Evolutionary conservation across 2,888 invertebrate species (phyloP).

Genomic region (Charanyca ferruginea): DNA sequence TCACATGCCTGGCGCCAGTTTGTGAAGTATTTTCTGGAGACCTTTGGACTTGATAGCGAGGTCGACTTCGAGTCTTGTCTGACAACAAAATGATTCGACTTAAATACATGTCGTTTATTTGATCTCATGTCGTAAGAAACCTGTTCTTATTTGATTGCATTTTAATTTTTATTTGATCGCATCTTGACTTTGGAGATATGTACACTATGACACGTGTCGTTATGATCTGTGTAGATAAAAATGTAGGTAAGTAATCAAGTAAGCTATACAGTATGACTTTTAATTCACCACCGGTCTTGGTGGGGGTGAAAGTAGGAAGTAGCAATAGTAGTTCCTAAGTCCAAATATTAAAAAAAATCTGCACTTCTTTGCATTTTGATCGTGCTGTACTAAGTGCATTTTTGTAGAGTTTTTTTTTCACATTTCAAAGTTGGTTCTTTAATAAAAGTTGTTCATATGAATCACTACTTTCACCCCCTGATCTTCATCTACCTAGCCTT

Average conservation of each 20-base stretch:
- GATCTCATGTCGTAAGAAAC: background rate
- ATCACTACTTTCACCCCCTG: background rate
- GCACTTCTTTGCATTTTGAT: background rate
- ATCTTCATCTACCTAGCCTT: too few relatives aligned
- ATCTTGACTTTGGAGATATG: background rate
- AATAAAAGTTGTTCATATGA: background rate
- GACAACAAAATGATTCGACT: constrained; percentile 54
- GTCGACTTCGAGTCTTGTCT: constrained; percentile 86
- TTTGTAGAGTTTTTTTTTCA: background rate
- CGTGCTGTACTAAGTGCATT: background rate
- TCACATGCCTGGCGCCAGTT: constrained; percentile 95
- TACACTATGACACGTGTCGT: background rate
- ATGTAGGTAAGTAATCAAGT: background rate
- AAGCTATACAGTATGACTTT: background rate
- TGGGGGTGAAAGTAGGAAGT: too few relatives aligned
- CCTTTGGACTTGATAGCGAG: constrained; percentile 89
- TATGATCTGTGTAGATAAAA: constrained; percentile 6
- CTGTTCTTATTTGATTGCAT: constrained; percentile 7
- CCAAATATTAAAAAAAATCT: too few relatives aligned
- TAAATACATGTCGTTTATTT: constrained; percentile 1
- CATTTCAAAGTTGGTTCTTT: background rate
- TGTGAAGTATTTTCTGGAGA: constrained; percentile 93
- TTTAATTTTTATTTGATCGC: constrained; percentile 23
- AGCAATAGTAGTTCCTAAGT: too few relatives aligned
- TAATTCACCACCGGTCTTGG: too few relatives aligned